Base-by-base conservation (phyloP, 1,140 invertebrate species). In the Bradysia coprophila region DNA sequence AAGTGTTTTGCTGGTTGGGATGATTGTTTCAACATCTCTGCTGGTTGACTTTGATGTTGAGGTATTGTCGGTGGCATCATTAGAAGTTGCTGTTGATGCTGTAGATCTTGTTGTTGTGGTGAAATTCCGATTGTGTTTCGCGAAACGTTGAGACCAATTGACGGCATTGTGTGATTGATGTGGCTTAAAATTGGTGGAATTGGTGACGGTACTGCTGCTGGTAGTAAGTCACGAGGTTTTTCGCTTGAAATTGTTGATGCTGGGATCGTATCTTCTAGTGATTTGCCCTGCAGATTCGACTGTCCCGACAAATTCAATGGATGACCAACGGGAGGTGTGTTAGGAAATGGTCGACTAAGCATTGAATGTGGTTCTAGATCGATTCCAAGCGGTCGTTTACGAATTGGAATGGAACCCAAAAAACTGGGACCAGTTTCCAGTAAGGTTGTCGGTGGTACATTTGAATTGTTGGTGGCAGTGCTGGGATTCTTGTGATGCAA, bases 401-500 rank as follows among this genome's bases (percentile, higher is more conserved):
- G 59, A 48, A 66, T 65, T 37, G 67, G 58, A 49, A 65, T 66
- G 5, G 69, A 75, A 54, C 63, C 73, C 55, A 68, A 67, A 57
- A 71, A 72, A 56, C 66, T 74, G 45, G 52, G 69, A 44, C 63
- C 53, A 4, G 64, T 55, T 41, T 60, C 55, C 2, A 69, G 63
- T 0, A 67, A 63, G 3, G 59, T 10, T 57, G 54, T 3, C 53
- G 53, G 13, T 61, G 51, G 20, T 50, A 49, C 5, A 54, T 45
- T 64, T 61, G 11, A 28, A n/a, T n/a, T n/a, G n/a, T n/a, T n/a
- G 55, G 57, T 20, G 60, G 59, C 32, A 50, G 41, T 2, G 63
- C 51, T 2, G 40, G 68, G 54, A 40, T 65, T 63, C 40, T 64
- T 61, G 47, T 73, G 73, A 43, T 79, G 68, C 19, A 82, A 59